Evolutionary conservation across 2,888 invertebrate species (phyloP), one percentile per base, ranked within the genome.

Genomic region (Sipha maydis): DNA sequence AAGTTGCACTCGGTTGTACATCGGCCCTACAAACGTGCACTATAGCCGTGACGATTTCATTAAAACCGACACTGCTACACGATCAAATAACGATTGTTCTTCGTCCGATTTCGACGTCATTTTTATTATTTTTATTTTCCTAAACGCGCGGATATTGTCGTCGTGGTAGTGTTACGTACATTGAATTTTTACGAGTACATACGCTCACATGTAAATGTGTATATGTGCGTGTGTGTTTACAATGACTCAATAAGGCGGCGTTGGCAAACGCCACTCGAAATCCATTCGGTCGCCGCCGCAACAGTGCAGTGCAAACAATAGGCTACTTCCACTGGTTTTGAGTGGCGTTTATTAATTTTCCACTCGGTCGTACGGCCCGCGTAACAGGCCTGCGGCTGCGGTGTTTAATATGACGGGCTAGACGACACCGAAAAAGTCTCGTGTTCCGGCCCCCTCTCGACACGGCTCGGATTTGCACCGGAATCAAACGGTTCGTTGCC

Each of bases 271-370:
- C 38, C 86, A 86, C 86, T 86, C 86, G 71, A 86, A 86, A 78
- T 79, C 71, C 54, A 34, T 85, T 71, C 69, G 54, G 69, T 41
- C 34, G 25, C 61, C 31, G 85, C 75, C 34, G 25, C 61, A 25
- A 78, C 75, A n/a, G 69, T 9, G 67, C 38, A 21, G 56, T 75
- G 56, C 79, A 79, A 86, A 79, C 86, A 86, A 79, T 28, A 21
- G 79, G 19, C 54, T 67, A 34, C 54, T 78, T 41, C 61, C 25
- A 78, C 69, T 48, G 56, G 56, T 78, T 79, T 71, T 79, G 17
- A 86, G 79, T 79, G 71, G 78, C 56, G 86, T 79, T 86, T 86
- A 86, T 79, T 86, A 78, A 86, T 86, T 86, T 86, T 86, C 71
- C 48, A 86, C 56, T 3, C 71, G 78, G 56, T 73, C 8, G 56